A percentile compares a stretch with the other conserved stretches of the same genome.
Conservation (phyloP, 2,113 vertebrate genomes). For the Noturus placidus region DNA sequence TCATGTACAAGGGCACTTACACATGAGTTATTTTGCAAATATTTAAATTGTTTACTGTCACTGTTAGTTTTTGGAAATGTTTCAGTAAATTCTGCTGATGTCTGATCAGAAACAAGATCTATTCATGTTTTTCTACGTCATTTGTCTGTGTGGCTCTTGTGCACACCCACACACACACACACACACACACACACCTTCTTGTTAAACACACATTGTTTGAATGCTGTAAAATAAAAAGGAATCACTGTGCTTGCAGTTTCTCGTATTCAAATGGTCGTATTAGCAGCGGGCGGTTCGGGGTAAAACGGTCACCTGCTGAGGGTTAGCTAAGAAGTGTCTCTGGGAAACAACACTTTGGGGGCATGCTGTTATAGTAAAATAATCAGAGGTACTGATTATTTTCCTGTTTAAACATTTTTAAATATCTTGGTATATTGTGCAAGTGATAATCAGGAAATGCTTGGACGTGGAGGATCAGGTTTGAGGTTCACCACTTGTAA, state of each 20-base stretch:
- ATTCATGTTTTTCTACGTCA: background rate
- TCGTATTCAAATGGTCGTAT: background rate
- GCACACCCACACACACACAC: background rate
- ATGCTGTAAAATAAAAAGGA: conserved; percentile 48
- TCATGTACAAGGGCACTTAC: conserved; percentile 46
- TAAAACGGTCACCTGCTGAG: background rate
- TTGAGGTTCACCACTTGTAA: conserved; percentile 38
- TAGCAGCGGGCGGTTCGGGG: background rate
- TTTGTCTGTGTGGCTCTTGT: background rate
- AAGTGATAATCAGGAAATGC: background rate
- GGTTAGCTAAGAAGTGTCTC: background rate
- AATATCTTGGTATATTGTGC: background rate
- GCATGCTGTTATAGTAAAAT: background rate
- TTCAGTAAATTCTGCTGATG: background rate
- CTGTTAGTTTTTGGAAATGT: background rate
- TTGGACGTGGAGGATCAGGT: background rate
- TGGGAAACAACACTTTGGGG: background rate
- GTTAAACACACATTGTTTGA: conserved; percentile 18
- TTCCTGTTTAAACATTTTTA: background rate
- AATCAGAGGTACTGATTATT: background rate
- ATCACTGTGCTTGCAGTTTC: conserved; percentile 8
- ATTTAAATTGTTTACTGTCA: conserved; percentile 43
- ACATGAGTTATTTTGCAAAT: conserved; percentile 35
- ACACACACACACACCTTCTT: background rate
- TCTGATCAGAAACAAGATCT: background rate